Evolutionary conservation across 2,888 invertebrate species (phyloP), one percentile per base, ranked within the genome.

Genomic region (Zhuqinia jingwanae): DNA sequence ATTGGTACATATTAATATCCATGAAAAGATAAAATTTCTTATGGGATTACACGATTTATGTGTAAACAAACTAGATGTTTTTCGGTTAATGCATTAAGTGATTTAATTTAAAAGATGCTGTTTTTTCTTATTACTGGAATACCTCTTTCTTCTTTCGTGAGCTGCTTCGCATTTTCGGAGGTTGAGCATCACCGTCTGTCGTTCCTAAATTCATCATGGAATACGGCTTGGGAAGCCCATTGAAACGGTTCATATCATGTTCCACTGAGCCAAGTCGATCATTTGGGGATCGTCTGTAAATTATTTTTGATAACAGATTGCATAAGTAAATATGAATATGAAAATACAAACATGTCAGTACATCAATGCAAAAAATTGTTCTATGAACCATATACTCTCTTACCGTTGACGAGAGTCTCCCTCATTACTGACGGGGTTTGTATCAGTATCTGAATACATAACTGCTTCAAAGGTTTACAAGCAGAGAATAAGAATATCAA

Each of bases 141-240:
- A 88, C 88, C 88, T 88, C 88, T 88, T 88, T 88, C 85, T 87
- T 88, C 80, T 88, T 88, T 75, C 88, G 86, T 50, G 81, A 77
- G 75, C 88, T 87, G 53, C 79, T 75, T 65, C 88, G 87, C 50
- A 78, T 45, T 45, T 85, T 88, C 3, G 88, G 85, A 17, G 85
- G 87, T 15, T 47, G 75, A 53, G 65, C 60, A 76, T 76, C 88
- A 13, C n/a, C 60, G 47, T 87, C 85, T 3, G 65, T 73, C 15
- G 65, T 77, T 50, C 78, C 80, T 50, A 85, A 73, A 82, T 87
- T 78, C 87, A 88, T 87, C 82, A 85, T 85, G 27, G 84, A 87
- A 22, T 84, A 81, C 68, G 87, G 88, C 13, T 80, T 85, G 30
- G 88, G 60, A n/a, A 87, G 68, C 1, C 78, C 78, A 45, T 83